Percentiles rank a stretch among this genome's conserved stretches.
phyloP scores from a whole-genome alignment of 2,888 invertebrate genomes.

The Sinhomidia bicolor region DNA sequence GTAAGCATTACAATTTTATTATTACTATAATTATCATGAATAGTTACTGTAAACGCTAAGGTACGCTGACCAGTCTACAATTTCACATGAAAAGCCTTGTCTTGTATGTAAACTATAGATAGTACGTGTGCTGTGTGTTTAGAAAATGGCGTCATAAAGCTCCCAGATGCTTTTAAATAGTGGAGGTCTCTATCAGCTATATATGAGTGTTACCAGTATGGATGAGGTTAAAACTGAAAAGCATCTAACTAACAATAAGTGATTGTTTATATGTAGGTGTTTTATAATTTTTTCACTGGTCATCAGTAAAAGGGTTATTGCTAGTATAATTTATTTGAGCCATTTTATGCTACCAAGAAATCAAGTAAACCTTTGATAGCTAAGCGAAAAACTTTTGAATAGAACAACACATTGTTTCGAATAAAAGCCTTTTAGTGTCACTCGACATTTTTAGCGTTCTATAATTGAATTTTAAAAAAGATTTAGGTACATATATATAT shows the following conservation, averaged over 20 bases:
- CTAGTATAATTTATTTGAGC: conserved; percentile 4
- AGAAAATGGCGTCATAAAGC: not conserved
- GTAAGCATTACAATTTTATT: not conserved
- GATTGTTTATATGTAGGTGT: conserved; percentile 25
- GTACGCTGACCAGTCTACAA: conserved; percentile 25
- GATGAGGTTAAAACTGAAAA: not conserved
- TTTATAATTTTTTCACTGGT: conserved; percentile 45
- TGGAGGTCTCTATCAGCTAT: not conserved
- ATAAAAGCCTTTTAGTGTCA: not conserved
- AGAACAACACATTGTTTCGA: not conserved
- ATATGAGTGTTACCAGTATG: conserved; percentile 7
- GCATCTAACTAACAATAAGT: conserved; percentile 19
- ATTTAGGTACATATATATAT: not conserved
- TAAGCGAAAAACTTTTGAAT: not conserved
- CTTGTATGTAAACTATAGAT: not conserved
- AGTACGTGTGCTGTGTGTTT: not conserved
- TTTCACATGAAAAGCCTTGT: conserved; percentile 41
- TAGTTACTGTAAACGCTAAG: not conserved
- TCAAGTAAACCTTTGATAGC: not conserved
- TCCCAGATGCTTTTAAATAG: conserved; percentile 22
- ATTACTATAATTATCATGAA: not conserved
- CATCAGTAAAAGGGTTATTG: conserved; percentile 30
- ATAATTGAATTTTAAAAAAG: conserved; percentile 20
- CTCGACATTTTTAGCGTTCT: not conserved
- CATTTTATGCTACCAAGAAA: not conserved